A percentile compares a stretch with the other conserved stretches of the same genome.
Conservation (phyloP, 2,797 vertebrate genomes). For the Cirrhinus mrigala region DNA sequence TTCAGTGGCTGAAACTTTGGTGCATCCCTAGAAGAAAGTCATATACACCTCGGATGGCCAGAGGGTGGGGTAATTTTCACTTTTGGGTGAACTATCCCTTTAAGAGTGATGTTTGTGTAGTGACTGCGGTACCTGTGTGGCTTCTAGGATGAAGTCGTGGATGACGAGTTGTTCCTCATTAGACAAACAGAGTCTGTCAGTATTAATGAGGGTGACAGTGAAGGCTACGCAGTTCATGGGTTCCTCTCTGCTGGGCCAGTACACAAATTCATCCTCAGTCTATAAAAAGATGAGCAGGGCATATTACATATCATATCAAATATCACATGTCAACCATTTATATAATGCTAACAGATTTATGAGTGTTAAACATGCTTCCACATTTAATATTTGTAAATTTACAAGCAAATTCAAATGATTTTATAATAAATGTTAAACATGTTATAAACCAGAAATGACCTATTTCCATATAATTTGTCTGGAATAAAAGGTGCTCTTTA, state of each 20-base stretch:
- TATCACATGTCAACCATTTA: conserved; percentile 3
- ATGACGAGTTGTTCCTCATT: conserved; percentile 99
- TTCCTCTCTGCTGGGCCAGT: conserved; percentile 98
- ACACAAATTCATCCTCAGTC: conserved; percentile 99
- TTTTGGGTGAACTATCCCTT: too few relatives aligned
- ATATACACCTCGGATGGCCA: too few relatives aligned
- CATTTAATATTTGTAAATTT: not conserved
- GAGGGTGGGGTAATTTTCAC: too few relatives aligned
- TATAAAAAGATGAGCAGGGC: conserved; percentile 64
- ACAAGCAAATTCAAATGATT: not conserved
- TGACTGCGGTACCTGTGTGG: conserved; percentile 86
- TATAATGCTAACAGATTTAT: not conserved
- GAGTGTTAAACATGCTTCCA: not conserved
- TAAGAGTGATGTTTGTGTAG: not conserved
- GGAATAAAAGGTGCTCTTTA: not conserved
- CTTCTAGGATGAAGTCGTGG: conserved; percentile 99
- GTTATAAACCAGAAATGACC: not conserved
- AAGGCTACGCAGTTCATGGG: conserved; percentile 99
- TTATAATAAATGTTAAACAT: not conserved
- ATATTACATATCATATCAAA: not conserved
- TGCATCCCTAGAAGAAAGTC: too few relatives aligned
- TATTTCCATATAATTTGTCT: not conserved
- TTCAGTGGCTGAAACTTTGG: too few relatives aligned
- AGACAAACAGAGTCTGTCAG: conserved; percentile 98
- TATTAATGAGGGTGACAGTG: conserved; percentile 99